phyloP scores from a whole-genome alignment of 1,140 invertebrate species.

The Oryzaephilus surinamensis region DNA sequence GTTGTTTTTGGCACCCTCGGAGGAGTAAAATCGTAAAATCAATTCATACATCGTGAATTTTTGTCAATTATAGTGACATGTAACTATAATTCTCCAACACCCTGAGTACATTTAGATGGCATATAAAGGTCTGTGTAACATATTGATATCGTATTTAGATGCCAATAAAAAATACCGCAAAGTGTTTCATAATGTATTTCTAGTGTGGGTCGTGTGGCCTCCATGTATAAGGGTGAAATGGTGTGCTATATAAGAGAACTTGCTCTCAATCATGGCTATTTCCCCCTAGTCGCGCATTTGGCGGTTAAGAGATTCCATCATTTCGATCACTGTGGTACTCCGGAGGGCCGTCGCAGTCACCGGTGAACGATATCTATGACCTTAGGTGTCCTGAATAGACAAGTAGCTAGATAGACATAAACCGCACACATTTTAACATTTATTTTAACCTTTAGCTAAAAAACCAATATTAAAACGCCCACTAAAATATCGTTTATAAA shows the following conservation, averaged over 20 bases:
- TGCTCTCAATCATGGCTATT: constrained; percentile 38
- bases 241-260: constrained; percentile 20
- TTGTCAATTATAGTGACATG: too few relatives aligned
- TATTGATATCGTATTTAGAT: constrained; percentile 35
- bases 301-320: constrained; percentile 39
- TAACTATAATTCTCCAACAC: too few relatives aligned
- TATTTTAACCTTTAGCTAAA: too few relatives aligned
- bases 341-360: constrained; percentile 33
- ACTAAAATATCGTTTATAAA: too few relatives aligned
- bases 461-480: too few relatives aligned
- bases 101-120: too few relatives aligned
- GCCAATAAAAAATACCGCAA: constrained; percentile 35
- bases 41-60: too few relatives aligned
- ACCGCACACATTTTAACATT: too few relatives aligned
- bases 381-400: constrained; percentile 21
- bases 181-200: constrained; percentile 35
- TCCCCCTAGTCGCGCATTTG: constrained; percentile 35
- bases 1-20: too few relatives aligned
- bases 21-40: too few relatives aligned
- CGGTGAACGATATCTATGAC: constrained; percentile 32
- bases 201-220: constrained; percentile 17
- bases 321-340: constrained; percentile 37
- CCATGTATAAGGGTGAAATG: constrained; percentile 20
- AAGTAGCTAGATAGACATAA: constrained; percentile 14
- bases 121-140: constrained; percentile 25